Conservation (phyloP, 1,140 invertebrate genomes). For the Drosophila tropicalis region DNA sequence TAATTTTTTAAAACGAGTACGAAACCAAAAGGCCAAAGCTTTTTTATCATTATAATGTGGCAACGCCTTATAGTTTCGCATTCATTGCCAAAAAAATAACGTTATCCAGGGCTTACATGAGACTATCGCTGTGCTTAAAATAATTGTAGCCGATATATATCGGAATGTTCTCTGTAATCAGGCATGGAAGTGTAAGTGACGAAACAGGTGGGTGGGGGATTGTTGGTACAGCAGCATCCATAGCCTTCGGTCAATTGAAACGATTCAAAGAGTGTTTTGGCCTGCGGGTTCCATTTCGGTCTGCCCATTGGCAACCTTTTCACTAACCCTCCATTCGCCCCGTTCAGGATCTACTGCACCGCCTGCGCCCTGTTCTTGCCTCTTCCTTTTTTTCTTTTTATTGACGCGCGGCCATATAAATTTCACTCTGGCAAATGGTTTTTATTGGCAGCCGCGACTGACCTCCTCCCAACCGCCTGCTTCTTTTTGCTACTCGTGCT, state of each 20-base stretch:
- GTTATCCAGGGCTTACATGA: too few species aligned
- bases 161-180: constrained; percentile 18
- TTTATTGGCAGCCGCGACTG: constrained; percentile 69
- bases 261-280: constrained; percentile 66
- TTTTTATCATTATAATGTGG: too few species aligned
- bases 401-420: constrained; percentile 76
- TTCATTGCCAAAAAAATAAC: too few species aligned
- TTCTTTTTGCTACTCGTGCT: background rate
- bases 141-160: too few species aligned
- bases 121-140: too few species aligned
- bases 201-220: constrained; percentile 3
- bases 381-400: constrained; percentile 43
- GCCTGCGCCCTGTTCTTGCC: too few species aligned
- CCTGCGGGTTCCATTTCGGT: constrained; percentile 38
- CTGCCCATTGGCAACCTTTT: background rate
- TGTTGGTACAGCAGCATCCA: background rate
- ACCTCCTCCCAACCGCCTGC: constrained; percentile 20
- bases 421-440: constrained; percentile 79
- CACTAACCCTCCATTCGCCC: background rate
- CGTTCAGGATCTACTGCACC: constrained; percentile 10
- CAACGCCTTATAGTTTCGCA: too few species aligned
- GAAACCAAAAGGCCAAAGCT: too few species aligned
- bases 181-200: constrained; percentile 6
- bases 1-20: too few species aligned
- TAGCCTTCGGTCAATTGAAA: constrained; percentile 70